Conservation (phyloP, 2,888 invertebrate species). For the Ophioninae sp. region DNA sequence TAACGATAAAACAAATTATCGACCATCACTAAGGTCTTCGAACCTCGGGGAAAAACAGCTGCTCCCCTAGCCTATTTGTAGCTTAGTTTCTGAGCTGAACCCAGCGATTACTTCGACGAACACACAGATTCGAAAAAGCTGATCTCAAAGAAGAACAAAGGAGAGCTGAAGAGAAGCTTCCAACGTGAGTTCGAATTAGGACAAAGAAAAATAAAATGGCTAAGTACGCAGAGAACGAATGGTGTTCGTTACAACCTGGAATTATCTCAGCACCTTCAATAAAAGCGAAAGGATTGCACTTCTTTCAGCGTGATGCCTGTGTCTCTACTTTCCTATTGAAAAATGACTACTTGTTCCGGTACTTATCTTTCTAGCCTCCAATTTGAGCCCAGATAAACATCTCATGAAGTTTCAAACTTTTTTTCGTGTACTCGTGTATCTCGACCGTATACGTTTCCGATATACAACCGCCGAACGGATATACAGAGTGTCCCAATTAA, state of each 20-base stretch:
- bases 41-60: conserved; percentile 24
- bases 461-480: not conserved
- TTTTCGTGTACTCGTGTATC: not conserved
- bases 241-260: conserved; percentile 53
- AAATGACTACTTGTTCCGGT: not conserved
- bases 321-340: not conserved
- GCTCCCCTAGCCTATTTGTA: conserved; percentile 10
- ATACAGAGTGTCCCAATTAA: too few relatives aligned
- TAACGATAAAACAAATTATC: conserved; percentile 69
- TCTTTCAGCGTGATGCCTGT: conserved; percentile 24
- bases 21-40: conserved; percentile 44
- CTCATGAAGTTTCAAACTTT: conserved; percentile 40
- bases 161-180: conserved; percentile 4
- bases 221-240: conserved; percentile 39
- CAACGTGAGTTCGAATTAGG: conserved; percentile 18
- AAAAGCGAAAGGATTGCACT: conserved; percentile 30
- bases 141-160: conserved; percentile 10
- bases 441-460: not conserved
- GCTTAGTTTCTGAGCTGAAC: not conserved
- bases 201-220: conserved; percentile 21
- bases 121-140: conserved; percentile 15
- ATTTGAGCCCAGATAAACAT: conserved; percentile 40
- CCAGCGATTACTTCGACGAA: conserved; percentile 18
- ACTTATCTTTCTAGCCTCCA: conserved; percentile 29
- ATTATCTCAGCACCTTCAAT: conserved; percentile 36